Conservation (phyloP, 2,888 invertebrate species). For the Limnephilus rhombicus region DNA sequence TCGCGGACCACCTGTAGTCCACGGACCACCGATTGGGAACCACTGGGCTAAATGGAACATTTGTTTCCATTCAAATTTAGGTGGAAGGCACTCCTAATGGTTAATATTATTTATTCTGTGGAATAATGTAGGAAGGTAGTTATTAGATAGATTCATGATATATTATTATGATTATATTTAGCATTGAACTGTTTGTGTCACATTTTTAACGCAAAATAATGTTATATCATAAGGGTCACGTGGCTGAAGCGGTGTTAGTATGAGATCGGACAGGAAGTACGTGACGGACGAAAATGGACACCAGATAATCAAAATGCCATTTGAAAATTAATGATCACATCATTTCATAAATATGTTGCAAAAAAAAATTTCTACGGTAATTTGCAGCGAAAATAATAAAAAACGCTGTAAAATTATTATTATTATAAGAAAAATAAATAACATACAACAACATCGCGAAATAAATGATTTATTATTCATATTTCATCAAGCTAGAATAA, state of each 20-base stretch:
- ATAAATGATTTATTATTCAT: not conserved
- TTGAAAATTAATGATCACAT: not conserved
- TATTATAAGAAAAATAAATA: not conserved
- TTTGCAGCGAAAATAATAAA: not conserved
- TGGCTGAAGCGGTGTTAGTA: not conserved
- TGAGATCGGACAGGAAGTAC: conserved; percentile 20
- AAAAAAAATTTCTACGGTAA: not conserved
- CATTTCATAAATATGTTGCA: not conserved
- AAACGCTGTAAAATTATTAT: not conserved
- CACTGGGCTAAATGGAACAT: too few relatives aligned
- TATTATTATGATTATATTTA: not conserved
- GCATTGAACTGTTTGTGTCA: not conserved
- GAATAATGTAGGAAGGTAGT: not conserved
- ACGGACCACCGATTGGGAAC: too few relatives aligned
- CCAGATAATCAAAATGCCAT: conserved; percentile 33
- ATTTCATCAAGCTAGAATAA: not conserved
- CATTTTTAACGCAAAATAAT: not conserved
- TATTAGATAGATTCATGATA: not conserved
- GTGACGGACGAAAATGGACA: not conserved
- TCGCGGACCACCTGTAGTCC: too few relatives aligned
- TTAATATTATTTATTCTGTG: not conserved
- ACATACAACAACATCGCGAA: not conserved
- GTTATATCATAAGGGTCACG: not conserved
- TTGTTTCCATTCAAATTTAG: too few relatives aligned
- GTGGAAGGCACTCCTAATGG: too few relatives aligned